These are phyloP conservation scores for Strigamia crassipes DNA, from an alignment of 2,888 invertebrate species.

Conservation along the genomic window DNA sequence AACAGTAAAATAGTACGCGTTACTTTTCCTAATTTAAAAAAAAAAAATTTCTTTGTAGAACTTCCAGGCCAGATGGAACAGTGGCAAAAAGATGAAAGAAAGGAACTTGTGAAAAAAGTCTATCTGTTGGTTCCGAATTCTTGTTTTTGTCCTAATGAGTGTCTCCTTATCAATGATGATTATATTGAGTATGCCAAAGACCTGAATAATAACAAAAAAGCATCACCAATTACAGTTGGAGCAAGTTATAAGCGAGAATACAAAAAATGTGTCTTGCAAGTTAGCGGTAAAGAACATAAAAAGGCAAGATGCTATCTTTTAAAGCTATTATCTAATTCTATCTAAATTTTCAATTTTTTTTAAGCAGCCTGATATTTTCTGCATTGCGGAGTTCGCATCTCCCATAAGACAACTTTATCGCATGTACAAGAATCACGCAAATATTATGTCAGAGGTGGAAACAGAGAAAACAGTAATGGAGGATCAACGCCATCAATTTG, in stretches of 20 bases:
- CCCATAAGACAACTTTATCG: not conserved
- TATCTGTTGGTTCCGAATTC: not conserved
- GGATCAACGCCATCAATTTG: not conserved
- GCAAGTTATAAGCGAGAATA: not conserved
- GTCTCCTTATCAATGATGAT: not conserved
- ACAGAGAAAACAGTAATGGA: not conserved
- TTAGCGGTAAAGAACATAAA: not conserved
- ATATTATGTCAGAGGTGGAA: not conserved
- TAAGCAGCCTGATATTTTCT: not conserved
- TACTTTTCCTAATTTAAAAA: not conserved
- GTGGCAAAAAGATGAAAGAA: not conserved
- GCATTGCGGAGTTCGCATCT: slow-evolving; percentile 1
- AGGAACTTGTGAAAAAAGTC: not conserved
- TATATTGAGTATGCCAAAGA: not conserved
- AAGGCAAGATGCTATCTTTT: not conserved
- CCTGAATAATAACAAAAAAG: not conserved
- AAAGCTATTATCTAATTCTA: not conserved
- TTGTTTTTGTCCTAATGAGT: not conserved
- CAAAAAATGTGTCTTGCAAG: not conserved
- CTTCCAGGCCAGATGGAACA: not conserved
- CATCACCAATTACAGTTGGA: not conserved
- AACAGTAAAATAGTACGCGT: not conserved
- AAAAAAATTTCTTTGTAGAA: not conserved
- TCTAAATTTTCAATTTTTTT: not conserved
- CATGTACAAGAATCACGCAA: not conserved